Percentiles rank a stretch among this genome's conserved stretches.
Conservation (phyloP, 2,797 vertebrate genomes). For the Hylomyscus alleni region DNA sequence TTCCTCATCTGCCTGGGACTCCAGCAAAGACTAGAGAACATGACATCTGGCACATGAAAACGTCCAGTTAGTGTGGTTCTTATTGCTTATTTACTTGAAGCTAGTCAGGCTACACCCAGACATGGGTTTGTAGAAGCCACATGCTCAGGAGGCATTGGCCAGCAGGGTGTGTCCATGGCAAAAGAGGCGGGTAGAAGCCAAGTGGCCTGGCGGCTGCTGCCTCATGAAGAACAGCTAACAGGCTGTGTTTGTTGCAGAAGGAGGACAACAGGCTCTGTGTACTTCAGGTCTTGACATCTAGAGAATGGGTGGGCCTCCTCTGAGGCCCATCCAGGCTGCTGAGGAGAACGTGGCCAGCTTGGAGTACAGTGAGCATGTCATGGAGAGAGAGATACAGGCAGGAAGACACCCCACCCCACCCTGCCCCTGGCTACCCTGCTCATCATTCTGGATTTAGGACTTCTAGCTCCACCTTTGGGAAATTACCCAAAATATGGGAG, state of each 20-base stretch:
- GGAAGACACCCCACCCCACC: too few relatives aligned
- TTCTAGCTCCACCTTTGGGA: conserved; percentile 34
- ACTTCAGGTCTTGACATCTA: background rate
- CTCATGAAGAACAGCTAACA: background rate
- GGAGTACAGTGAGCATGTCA: background rate
- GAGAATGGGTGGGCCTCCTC: background rate
- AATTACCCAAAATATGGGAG: conserved; percentile 17
- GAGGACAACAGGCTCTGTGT: background rate
- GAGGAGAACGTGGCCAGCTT: accelerated
- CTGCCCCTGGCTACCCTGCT: background rate
- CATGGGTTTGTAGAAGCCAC: background rate
- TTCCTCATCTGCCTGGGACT: background rate
- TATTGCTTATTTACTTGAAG: conserved; percentile 4
- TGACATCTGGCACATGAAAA: background rate
- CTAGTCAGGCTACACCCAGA: background rate
- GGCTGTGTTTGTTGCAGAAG: background rate
- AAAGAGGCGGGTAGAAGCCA: background rate
- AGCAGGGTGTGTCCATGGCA: background rate
- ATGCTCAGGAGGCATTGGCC: background rate
- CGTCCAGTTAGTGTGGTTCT: background rate
- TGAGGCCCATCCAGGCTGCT: too few relatives aligned
- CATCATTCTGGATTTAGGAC: background rate
- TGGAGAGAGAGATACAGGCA: background rate
- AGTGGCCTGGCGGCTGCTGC: background rate
- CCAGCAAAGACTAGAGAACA: background rate